A percentile compares a stretch with the other conserved stretches of the same genome.
phyloP scores from a whole-genome alignment of 1,140 invertebrate genomes.

The Halesus radiatus region DNA sequence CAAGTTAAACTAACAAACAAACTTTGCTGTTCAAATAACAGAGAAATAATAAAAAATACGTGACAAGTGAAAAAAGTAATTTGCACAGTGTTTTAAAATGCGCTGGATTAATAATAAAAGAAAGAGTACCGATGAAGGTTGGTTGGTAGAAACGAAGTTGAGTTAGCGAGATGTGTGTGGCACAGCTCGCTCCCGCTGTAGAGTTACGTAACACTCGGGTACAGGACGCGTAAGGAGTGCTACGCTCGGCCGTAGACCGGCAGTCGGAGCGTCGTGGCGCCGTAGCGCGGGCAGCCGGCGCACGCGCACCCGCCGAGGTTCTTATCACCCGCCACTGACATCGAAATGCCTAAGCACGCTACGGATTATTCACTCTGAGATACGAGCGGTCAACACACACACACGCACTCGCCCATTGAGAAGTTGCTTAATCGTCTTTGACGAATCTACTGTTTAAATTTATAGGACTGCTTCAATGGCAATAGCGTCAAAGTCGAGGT shows the following conservation, averaged over 20 bases:
- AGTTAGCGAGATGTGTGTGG: slow-evolving; percentile 11
- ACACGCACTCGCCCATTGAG: background rate
- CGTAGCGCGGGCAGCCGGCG: background rate
- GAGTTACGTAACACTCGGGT: slow-evolving; percentile 25
- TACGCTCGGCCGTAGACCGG: background rate
- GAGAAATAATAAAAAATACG: background rate
- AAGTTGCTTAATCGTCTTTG: background rate
- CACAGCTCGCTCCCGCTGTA: background rate
- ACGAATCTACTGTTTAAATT: background rate
- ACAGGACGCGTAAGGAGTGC: slow-evolving; percentile 27
- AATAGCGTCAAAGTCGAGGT: too few species aligned
- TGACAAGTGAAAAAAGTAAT: background rate
- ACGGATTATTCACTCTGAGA: slow-evolving; percentile 1
- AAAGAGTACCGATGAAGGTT: slow-evolving; percentile 4
- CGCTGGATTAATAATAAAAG: background rate
- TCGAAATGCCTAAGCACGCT: slow-evolving; percentile 2
- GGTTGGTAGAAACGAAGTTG: background rate
- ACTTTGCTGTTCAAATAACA: background rate
- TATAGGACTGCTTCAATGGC: too few species aligned
- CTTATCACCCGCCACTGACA: background rate
- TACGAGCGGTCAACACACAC: slow-evolving; percentile 1
- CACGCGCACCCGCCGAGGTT: background rate
- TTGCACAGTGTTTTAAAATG: background rate
- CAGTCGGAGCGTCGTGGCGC: background rate
- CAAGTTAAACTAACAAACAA: slow-evolving; percentile 7